Conservation (phyloP, 2,113 vertebrate species). For the Nematolebias whitei region DNA sequence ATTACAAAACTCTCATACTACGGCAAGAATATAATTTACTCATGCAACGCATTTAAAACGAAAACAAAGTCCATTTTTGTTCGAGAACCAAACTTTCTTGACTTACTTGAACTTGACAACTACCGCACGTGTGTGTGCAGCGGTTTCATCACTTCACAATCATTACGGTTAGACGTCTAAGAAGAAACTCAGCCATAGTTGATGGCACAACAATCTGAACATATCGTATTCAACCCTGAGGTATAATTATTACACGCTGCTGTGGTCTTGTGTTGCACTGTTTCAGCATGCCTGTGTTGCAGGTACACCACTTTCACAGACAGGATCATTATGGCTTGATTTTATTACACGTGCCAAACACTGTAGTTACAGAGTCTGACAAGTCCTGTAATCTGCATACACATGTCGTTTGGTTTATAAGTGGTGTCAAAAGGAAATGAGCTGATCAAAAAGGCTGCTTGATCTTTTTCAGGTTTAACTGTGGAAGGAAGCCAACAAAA, state of each 20-base stretch:
- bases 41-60: too few relatives aligned
- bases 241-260: slow-evolving; percentile 13
- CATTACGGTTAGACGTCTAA: background rate
- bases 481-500: slow-evolving; percentile 44
- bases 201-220: background rate
- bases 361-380: slow-evolving; percentile 61
- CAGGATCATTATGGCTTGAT: slow-evolving; percentile 33
- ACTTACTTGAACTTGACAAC: background rate
- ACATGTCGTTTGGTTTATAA: slow-evolving; percentile 63
- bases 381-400: slow-evolving; percentile 65
- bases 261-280: slow-evolving; percentile 24
- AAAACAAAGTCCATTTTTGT: too few relatives aligned
- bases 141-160: background rate
- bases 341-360: slow-evolving; percentile 55
- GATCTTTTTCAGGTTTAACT: slow-evolving; percentile 45
- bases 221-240: slow-evolving; percentile 4
- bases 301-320: slow-evolving; percentile 21
- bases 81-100: too few relatives aligned
- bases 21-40: background rate
- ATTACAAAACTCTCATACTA: background rate
- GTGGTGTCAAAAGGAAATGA: slow-evolving; percentile 69
- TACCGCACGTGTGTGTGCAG: background rate
- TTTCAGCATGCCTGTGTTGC: slow-evolving; percentile 22
- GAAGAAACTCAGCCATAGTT: slow-evolving; percentile 4
- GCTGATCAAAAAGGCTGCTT: slow-evolving; percentile 61